These are phyloP conservation scores for Potorous gilbertii DNA, from an alignment of 2,797 vertebrate genomes.

Conservation along the genomic window DNA sequence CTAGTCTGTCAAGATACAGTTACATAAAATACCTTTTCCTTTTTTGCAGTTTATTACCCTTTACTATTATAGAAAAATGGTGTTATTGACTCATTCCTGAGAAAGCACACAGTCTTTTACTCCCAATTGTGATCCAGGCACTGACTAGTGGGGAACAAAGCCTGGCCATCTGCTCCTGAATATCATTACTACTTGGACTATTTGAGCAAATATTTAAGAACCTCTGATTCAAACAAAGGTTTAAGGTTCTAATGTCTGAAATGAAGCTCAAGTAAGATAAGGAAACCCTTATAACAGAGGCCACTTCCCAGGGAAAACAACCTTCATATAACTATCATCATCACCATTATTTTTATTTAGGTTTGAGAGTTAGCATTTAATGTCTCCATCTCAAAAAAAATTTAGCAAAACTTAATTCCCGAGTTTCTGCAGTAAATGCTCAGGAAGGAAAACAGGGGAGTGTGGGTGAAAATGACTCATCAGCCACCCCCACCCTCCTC, in stretches of 20 bases:
- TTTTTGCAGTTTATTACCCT: slow-evolving; percentile 79
- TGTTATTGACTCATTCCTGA: slow-evolving; percentile 77
- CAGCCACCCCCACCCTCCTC: slow-evolving; percentile 56
- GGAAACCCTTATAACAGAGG: slow-evolving; percentile 45
- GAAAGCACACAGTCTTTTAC: slow-evolving; percentile 79
- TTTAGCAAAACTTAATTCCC: slow-evolving; percentile 72
- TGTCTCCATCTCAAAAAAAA: slow-evolving; percentile 59
- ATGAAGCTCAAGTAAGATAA: slow-evolving; percentile 55
- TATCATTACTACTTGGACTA: slow-evolving; percentile 79
- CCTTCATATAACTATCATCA: slow-evolving; percentile 37
- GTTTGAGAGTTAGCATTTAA: slow-evolving; percentile 27
- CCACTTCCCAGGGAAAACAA: slow-evolving; percentile 35
- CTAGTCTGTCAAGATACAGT: slow-evolving; percentile 69
- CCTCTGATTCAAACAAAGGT: slow-evolving; percentile 69
- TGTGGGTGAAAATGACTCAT: slow-evolving; percentile 62
- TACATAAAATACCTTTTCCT: slow-evolving; percentile 81
- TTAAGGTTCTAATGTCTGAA: slow-evolving; percentile 57
- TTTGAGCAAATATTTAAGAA: slow-evolving; percentile 67
- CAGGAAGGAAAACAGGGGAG: slow-evolving; percentile 46
- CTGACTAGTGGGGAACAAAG: slow-evolving; percentile 78
- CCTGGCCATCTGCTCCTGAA: slow-evolving; percentile 83
- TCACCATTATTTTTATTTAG: slow-evolving; percentile 50
- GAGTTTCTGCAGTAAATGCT: slow-evolving; percentile 74
- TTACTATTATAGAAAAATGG: slow-evolving; percentile 78
- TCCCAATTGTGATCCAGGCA: slow-evolving; percentile 78